Evolutionary conservation across 1,140 invertebrate genomes (phyloP), one percentile per base, ranked within the genome.

Genomic region (Bicyclus anynana): DNA sequence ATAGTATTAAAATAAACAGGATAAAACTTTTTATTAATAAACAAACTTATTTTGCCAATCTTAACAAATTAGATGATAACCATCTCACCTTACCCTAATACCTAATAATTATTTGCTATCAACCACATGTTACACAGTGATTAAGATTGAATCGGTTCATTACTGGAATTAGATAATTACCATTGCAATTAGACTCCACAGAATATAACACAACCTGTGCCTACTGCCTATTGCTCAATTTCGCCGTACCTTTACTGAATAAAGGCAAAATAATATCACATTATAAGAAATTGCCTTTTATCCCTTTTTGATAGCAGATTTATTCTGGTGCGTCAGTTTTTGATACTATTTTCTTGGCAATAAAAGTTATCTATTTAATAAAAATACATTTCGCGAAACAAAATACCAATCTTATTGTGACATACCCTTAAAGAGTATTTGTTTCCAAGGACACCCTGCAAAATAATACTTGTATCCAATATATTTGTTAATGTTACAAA

Each of bases 401-500:
- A 40, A 40, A 40, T 40, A 40, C 37, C 37, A 40, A 40, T 40
- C 37, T 40, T 35, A 7, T 16, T 20, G 40, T 44, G 14, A 44
- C 17, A 44, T 7, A 7, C 2, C 7, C 7, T 2, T 47, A n/a
- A 29, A 23, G 29, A 21, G 29, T 44, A 18, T 47, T 59, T 21
- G 44, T 29, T 21, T 48, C 29, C 23, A 53, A 38, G 56, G 56
- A 53, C 29, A 33, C 20, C 6, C 12, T 29, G 13, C 16, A 57
- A 48, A 52, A 62, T 18, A 53, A 33, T 58, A 48, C 20, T 63
- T 53, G 40, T 59, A 59, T 63, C 51, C 53, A 57, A 67, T 67
- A 60, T 56, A 59, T 59, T 55, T 53, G 56, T 61, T 65, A 72
- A 57, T 61, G 58, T 53, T 62, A 74, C 65, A 77, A 73, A 73